Conservation (phyloP, 2,888 invertebrate genomes). For the Tenthredo mesomela region DNA sequence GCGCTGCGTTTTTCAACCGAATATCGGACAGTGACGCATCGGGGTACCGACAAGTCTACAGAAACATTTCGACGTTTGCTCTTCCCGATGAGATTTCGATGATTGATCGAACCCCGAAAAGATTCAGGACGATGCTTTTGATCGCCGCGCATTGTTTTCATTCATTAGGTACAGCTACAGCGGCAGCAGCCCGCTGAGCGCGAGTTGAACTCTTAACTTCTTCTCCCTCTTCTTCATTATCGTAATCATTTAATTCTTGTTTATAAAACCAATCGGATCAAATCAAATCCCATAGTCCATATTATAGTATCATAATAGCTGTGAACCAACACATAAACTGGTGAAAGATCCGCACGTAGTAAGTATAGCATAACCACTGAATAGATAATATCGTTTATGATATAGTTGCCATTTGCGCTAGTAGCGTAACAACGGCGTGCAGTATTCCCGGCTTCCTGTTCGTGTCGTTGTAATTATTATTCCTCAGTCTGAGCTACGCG, state of each 20-base stretch:
- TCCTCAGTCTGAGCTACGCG: neutral
- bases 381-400: slow-evolving; percentile 48
- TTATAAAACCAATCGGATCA: neutral
- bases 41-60: neutral
- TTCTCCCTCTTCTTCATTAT: neutral
- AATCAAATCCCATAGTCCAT: neutral
- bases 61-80: slow-evolving; percentile 7
- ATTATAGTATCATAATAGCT: neutral
- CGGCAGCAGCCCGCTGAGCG: neutral
- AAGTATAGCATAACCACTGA: neutral
- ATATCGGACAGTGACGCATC: slow-evolving; percentile 48
- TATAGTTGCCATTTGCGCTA: slow-evolving; percentile 17
- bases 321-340: neutral
- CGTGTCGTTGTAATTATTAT: slow-evolving; percentile 47
- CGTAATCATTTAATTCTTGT: neutral
- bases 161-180: neutral
- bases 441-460: slow-evolving; percentile 36
- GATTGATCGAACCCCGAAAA: neutral
- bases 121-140: slow-evolving; percentile 9
- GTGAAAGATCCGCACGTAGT: neutral
- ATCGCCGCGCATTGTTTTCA: neutral
- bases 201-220: neutral
- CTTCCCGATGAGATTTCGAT: slow-evolving; percentile 30
- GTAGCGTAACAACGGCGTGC: slow-evolving; percentile 41
- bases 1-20: slow-evolving; percentile 40